phyloP scores from a whole-genome alignment of 1,140 invertebrate species.

The Nasonia giraulti region DNA sequence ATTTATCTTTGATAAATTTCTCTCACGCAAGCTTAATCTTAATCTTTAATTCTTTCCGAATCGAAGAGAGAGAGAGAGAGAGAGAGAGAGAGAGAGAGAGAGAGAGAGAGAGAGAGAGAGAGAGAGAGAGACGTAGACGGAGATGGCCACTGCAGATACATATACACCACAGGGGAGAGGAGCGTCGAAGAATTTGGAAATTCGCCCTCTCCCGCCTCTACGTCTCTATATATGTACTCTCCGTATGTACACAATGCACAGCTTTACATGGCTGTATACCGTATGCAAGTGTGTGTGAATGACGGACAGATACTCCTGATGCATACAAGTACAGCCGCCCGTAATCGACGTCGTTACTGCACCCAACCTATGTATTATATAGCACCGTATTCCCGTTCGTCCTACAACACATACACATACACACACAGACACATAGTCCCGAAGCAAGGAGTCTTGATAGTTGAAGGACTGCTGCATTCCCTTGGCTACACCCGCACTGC shows the following conservation, averaged over 20 bases:
- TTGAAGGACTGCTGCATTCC: neutral
- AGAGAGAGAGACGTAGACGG: no score
- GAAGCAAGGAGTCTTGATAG: neutral
- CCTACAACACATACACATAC: no score
- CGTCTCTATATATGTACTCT: no score
- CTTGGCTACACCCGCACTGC: no score
- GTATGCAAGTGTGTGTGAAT: neutral
- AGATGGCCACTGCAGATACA: neutral
- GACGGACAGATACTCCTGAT: neutral
- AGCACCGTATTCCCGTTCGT: neutral
- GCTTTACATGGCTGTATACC: neutral
- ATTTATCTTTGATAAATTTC: no score
- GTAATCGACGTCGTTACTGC: slow-evolving; percentile 29
- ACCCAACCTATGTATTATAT: neutral
- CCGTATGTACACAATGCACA: neutral
- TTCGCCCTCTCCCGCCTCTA: neutral
- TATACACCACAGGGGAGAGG: neutral
- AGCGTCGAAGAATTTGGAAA: neutral
- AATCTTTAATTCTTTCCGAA: no score
- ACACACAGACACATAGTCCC: neutral
- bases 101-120: slow-evolving; percentile 1
- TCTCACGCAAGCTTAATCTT: no score
- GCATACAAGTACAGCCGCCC: neutral
- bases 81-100: no score
- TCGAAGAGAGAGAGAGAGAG: no score